Evolutionary conservation across 2,888 invertebrate species (phyloP).

Genomic region (Lypha dubia): DNA sequence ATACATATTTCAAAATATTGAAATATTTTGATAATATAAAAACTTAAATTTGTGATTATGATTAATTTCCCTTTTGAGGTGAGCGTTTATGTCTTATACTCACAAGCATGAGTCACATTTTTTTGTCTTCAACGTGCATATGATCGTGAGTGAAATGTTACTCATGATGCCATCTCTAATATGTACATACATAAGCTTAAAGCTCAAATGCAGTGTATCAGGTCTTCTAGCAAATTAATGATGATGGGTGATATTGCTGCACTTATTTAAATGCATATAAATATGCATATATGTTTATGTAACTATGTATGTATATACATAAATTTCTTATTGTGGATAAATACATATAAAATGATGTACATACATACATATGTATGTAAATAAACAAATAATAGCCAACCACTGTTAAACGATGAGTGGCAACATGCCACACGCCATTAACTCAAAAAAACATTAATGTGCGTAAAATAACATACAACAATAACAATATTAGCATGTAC

Average conservation of each 20-base stretch:
- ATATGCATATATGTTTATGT: neutral
- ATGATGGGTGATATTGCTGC: conserved; percentile 34
- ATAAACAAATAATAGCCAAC: conserved; percentile 55
- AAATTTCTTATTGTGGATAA: neutral
- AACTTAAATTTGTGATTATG: too few species aligned
- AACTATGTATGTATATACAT: neutral
- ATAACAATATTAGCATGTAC: conserved; percentile 48
- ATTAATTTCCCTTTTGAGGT: too few species aligned
- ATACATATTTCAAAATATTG: too few species aligned
- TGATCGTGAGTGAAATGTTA: too few species aligned
- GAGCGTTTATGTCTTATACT: too few species aligned
- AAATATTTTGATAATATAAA: too few species aligned
- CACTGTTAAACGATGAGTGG: conserved; percentile 67
- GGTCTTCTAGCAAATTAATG: conserved; percentile 37
- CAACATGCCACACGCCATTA: conserved; percentile 74
- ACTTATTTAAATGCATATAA: neutral
- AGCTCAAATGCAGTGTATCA: conserved; percentile 10
- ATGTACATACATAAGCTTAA: neutral
- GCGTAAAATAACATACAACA: conserved; percentile 63
- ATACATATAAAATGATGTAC: neutral
- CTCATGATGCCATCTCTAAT: neutral
- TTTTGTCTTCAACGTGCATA: too few species aligned
- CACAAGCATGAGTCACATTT: too few species aligned
- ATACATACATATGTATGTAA: conserved; percentile 5
- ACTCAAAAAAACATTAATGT: conserved; percentile 71